phyloP scores from a whole-genome alignment of 1,140 invertebrate species.

The Oscheius sp. region DNA sequence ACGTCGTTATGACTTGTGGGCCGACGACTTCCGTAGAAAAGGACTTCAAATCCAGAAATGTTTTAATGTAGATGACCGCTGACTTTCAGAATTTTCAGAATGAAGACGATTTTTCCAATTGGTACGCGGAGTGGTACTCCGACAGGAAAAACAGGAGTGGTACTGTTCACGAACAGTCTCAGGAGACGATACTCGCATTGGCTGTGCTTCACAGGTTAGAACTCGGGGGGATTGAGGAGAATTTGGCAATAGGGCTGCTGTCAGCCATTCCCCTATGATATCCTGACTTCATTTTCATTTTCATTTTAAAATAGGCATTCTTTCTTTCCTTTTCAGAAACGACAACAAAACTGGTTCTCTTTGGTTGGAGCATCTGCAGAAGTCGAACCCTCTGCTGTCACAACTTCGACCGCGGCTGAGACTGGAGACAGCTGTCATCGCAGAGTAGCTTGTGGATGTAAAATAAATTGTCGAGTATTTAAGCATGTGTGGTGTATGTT shows the following conservation, averaged over 20 bases:
- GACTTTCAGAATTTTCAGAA: conserved; percentile 9
- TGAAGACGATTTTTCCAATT: conserved; percentile 16
- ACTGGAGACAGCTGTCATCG: conserved; percentile 2
- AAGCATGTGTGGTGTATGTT: no score
- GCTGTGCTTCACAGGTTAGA: conserved; percentile 63
- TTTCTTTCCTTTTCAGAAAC: conserved; percentile 7
- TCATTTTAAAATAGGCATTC: no score
- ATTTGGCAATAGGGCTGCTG: no score
- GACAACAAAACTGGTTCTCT: conserved; percentile 75
- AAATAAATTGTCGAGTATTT: no score
- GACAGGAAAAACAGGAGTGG: background rate
- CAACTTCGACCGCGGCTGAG: conserved; percentile 17
- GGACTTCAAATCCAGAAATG: conserved; percentile 44
- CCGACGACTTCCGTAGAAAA: conserved; percentile 51
- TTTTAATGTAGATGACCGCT: background rate
- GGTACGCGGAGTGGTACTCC: conserved; percentile 26
- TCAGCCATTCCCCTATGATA: no score
- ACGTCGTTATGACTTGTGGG: conserved; percentile 79
- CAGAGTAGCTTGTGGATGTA: no score
- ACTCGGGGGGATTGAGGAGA: background rate
- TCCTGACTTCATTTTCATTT: no score
- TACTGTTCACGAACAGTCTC: conserved; percentile 14
- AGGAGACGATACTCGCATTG: conserved; percentile 31
- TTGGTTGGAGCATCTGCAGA: conserved; percentile 83
- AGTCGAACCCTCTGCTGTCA: conserved; percentile 72